A percentile compares a stretch with the other conserved stretches of the same genome.
These are phyloP conservation scores for Perca flavescens DNA, from an alignment of 2,113 vertebrate species.

Conservation along the genomic window DNA sequence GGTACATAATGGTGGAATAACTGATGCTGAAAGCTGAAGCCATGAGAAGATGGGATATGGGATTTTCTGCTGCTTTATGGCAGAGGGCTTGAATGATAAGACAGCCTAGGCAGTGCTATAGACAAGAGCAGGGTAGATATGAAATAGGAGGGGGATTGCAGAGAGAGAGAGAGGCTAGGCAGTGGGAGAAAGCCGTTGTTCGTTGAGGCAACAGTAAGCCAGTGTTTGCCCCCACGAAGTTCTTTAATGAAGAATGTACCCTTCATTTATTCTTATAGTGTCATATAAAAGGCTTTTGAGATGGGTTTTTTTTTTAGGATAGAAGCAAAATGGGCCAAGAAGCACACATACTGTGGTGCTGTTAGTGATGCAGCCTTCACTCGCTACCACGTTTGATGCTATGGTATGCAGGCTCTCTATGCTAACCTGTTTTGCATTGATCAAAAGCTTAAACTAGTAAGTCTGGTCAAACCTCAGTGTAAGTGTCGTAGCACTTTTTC, in stretches of 20 bases:
- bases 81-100: conserved; percentile 56
- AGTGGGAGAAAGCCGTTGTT: conserved; percentile 16
- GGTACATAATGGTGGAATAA: conserved; percentile 66
- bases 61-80: conserved; percentile 63
- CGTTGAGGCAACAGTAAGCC: conserved; percentile 33
- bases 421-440: not conserved
- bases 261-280: conserved; percentile 7
- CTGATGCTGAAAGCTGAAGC: conserved; percentile 62
- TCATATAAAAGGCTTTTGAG: conserved; percentile 10
- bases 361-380: not conserved
- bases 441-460: not conserved
- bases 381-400: not conserved
- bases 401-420: not conserved
- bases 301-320: not conserved
- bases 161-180: not conserved
- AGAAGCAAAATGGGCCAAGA: conserved; percentile 4
- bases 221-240: not conserved
- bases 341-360: not conserved
- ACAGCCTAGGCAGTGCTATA: conserved; percentile 46
- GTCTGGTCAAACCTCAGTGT: not conserved
- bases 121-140: conserved; percentile 52
- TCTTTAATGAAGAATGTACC: not conserved
- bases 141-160: conserved; percentile 21
- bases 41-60: conserved; percentile 60
- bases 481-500: not conserved